Evolutionary conservation across 2,888 invertebrate genomes (phyloP), one percentile per base, ranked within the genome.

Genomic region (Spicauda simplicius): DNA sequence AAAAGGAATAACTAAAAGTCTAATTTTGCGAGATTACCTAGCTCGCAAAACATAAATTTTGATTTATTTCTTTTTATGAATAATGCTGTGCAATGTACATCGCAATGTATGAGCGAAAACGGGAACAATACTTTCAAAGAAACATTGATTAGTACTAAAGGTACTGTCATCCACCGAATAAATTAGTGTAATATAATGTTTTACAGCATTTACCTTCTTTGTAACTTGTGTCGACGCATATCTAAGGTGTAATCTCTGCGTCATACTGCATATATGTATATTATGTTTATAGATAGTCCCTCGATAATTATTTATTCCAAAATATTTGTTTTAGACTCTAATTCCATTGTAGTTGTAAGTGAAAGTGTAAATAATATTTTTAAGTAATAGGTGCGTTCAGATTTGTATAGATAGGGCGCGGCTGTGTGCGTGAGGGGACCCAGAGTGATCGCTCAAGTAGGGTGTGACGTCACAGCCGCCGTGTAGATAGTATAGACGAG

Each of bases 231-330:
- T 41, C 14, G 14, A 11, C 10, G 41, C 41, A 14, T 41, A 41
- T 41, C 14, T 41, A 41, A 41, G 10, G 41, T 41, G 12, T 3
- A 11, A 14, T 14, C 14, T 0, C 6, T 14, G 10, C 14, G 41
- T 41, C 41, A 41, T 12, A 11, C 10, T 37, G 37, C 37, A 41
- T 41, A 60, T 52, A 70, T 77, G 76, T 77, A 77, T 77, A 77
- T 77, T 77, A 70, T 74, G 75, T 73, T 73, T 33, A 71, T 73
- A 70, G 30, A 57, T 16, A 52, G 11, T 50, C 19, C 62, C 12
- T 12, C 55, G 70, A 68, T 71, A 64, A 72, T 69, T 76, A 77
- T 77, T 77, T 77, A 77, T 77, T 77, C 76, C 76, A 73, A 71
- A 68, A 71, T 71, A 70, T 25, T 61, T 20, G 48, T 70, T 72